These are phyloP conservation scores for Drosophila anomalipes DNA, from an alignment of 2,888 invertebrate genomes.

Conservation along the genomic window DNA sequence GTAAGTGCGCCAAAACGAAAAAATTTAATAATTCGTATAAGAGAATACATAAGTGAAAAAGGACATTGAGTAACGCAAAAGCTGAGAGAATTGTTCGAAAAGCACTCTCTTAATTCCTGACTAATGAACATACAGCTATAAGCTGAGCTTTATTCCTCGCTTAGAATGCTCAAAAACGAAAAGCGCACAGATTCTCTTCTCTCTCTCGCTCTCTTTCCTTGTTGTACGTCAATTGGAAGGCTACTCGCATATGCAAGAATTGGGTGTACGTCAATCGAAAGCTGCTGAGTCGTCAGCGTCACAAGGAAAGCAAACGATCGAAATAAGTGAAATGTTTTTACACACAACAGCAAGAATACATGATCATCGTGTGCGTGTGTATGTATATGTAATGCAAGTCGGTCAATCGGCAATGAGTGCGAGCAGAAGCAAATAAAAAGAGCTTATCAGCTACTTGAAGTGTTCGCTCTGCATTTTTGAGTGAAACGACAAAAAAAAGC, in stretches of 20 bases:
- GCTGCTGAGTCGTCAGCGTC: conserved; percentile 15
- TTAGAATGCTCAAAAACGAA: conserved; percentile 4
- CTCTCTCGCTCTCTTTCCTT: neutral
- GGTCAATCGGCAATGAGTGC: conserved; percentile 51
- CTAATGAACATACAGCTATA: neutral
- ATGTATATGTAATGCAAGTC: conserved; percentile 38
- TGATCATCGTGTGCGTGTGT: neutral
- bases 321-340: conserved; percentile 23
- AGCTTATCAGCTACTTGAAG: conserved; percentile 48
- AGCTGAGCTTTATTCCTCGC: conserved; percentile 1
- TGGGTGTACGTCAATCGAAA: conserved; percentile 20
- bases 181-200: conserved; percentile 1
- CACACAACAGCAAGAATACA: conserved; percentile 9
- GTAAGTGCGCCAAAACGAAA: conserved; percentile 69
- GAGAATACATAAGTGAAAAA: neutral
- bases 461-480: conserved; percentile 11
- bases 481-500: conserved; percentile 22
- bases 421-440: conserved; percentile 38
- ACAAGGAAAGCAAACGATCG: conserved; percentile 24
- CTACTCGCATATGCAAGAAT: conserved; percentile 8
- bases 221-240: conserved; percentile 13
- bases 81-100: neutral
- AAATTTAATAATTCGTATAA: neutral
- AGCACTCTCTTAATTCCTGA: conserved; percentile 6
- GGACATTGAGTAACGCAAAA: neutral